A percentile compares a stretch with the other conserved stretches of the same genome.
These are phyloP conservation scores for Eristalinus aeneus DNA, from an alignment of 2,888 invertebrate genomes.

Conservation along the genomic window DNA sequence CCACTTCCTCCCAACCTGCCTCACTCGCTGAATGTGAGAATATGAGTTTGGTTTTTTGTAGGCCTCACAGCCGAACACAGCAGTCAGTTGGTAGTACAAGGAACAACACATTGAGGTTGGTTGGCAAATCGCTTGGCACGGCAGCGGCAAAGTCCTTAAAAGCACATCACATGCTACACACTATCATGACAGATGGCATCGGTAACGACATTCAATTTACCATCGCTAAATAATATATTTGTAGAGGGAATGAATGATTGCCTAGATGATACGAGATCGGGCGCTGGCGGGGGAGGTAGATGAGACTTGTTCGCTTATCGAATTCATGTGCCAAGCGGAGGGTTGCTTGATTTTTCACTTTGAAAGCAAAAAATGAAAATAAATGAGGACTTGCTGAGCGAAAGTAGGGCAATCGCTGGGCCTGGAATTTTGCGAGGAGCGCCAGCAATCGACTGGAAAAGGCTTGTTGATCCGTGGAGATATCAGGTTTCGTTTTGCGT, in stretches of 20 bases:
- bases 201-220: slow-evolving; percentile 71
- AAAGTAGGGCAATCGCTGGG: slow-evolving; percentile 20
- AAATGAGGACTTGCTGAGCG: background rate
- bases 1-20: background rate
- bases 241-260: slow-evolving; percentile 65
- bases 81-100: slow-evolving; percentile 13
- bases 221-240: slow-evolving; percentile 70
- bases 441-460: background rate
- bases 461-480: slow-evolving; percentile 12
- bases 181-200: slow-evolving; percentile 71
- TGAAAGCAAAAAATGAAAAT: background rate
- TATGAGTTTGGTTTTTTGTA: background rate
- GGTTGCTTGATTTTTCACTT: slow-evolving; percentile 10
- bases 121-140: slow-evolving; percentile 41
- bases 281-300: background rate
- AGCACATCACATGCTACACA: slow-evolving; percentile 65
- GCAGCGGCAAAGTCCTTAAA: slow-evolving; percentile 51
- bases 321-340: slow-evolving; percentile 41
- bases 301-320: slow-evolving; percentile 55
- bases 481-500: background rate
- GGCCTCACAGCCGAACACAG: background rate
- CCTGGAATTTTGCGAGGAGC: background rate
- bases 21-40: background rate
- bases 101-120: slow-evolving; percentile 45
- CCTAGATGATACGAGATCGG: slow-evolving; percentile 48